phyloP scores from a whole-genome alignment of 1,140 invertebrate genomes.

The Aporrectodea caliginosa region DNA sequence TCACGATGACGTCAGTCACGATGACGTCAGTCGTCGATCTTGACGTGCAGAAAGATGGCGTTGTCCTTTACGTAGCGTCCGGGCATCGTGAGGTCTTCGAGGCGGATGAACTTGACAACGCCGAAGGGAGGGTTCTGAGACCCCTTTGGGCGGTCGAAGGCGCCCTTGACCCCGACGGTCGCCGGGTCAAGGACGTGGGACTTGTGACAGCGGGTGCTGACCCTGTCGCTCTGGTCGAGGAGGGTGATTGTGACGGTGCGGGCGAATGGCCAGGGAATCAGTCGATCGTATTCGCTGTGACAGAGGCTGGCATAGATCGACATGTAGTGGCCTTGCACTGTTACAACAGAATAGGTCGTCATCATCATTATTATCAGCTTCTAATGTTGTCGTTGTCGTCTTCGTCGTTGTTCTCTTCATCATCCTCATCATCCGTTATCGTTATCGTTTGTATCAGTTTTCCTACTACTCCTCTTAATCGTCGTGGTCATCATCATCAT shows the following conservation, averaged over 20 bases:
- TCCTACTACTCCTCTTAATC: no score
- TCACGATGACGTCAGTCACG: no score
- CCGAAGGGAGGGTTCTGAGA: constrained; percentile 12
- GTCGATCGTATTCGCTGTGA: background rate
- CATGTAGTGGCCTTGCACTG: background rate
- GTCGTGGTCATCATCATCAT: no score
- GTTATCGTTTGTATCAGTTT: no score
- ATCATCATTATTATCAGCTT: background rate
- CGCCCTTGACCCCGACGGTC: background rate
- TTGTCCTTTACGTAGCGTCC: background rate
- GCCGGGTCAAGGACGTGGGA: background rate
- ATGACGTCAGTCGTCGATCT: background rate
- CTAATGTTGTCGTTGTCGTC: no score
- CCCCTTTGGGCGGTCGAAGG: background rate
- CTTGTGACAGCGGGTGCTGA: background rate
- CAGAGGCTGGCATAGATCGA: background rate
- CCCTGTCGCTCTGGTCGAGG: background rate
- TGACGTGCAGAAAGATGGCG: background rate
- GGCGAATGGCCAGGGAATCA: background rate
- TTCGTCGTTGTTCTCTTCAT: no score
- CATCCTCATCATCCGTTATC: no score
- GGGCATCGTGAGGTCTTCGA: background rate
- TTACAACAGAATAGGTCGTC: background rate
- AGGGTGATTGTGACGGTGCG: background rate
- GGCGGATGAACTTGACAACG: background rate